Conservation (phyloP, 30 jellyfish, hydroid and myxozoan genomes). For the Aurelia coerulea region DNA sequence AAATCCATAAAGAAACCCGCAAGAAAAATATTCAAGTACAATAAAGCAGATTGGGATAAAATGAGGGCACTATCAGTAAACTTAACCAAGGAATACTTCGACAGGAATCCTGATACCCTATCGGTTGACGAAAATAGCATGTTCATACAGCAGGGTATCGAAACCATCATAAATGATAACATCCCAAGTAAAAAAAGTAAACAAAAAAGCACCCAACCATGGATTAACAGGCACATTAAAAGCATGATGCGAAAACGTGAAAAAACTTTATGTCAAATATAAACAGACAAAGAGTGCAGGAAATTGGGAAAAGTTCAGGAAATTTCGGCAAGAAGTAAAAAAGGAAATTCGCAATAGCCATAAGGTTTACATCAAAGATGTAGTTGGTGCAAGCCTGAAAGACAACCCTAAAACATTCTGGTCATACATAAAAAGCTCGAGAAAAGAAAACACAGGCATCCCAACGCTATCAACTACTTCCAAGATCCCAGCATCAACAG, state of each 20-base stretch:
- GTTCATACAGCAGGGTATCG: slow-evolving; percentile 3
- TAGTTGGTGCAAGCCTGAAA: not conserved
- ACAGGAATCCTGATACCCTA: too few relatives aligned
- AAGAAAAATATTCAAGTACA: too few relatives aligned
- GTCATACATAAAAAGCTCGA: not conserved
- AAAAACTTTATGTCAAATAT: not conserved
- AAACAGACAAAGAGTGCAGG: not conserved
- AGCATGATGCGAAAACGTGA: not conserved
- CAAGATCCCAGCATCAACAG: slow-evolving; percentile 16
- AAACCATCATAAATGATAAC: not conserved
- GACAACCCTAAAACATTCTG: not conserved
- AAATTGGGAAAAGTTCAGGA: slow-evolving; percentile 1
- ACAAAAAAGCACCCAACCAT: not conserved
- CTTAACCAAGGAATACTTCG: too few relatives aligned
- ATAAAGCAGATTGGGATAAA: too few relatives aligned
- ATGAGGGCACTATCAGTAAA: too few relatives aligned
- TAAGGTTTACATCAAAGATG: not conserved
- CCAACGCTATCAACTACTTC: slow-evolving; percentile 11
- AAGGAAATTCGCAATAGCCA: not conserved
- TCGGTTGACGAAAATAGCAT: not conserved
- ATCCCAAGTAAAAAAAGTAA: slow-evolving; percentile 1
- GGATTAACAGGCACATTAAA: slow-evolving; percentile 2
- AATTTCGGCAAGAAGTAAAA: not conserved
- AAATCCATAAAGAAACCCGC: not conserved
- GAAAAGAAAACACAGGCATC: not conserved